Percentiles rank a stretch among this genome's conserved stretches.
Evolutionary conservation across 2,113 vertebrate species (phyloP).

Genomic region (Lates calcarifer): DNA sequence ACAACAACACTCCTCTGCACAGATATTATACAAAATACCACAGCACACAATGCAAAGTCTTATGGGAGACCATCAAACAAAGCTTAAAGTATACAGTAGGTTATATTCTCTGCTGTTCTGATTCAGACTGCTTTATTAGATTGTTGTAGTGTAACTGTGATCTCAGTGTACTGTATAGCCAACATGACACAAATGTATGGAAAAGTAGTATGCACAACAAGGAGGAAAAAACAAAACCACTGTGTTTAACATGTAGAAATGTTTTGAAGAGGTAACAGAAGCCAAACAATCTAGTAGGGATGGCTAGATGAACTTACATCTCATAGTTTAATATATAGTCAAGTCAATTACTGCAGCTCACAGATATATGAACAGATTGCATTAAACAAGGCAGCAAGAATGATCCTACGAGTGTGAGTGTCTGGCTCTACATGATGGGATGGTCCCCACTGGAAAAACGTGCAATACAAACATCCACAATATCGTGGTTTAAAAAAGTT

Average conservation of each 20-base stretch:
- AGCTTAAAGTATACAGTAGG: neutral
- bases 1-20: neutral
- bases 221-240: neutral
- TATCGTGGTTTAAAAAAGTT: neutral
- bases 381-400: too few species aligned
- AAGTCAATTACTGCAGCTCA: neutral
- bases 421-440: neutral
- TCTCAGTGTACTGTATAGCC: neutral
- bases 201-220: neutral
- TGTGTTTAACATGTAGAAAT: neutral
- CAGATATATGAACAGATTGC: neutral
- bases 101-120: neutral
- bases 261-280: neutral
- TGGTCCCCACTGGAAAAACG: neutral
- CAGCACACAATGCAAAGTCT: neutral
- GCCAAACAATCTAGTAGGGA: neutral
- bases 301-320: neutral
- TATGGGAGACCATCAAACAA: neutral
- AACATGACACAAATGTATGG: neutral
- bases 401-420: neutral
- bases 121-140: neutral
- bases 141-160: neutral
- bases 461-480: neutral
- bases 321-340: neutral
- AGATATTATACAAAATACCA: neutral